A percentile compares a stretch with the other conserved stretches of the same genome.
These are phyloP conservation scores for Microcebus lehilahytsara DNA, from an alignment of 2,113 vertebrate species.

Conservation along the genomic window DNA sequence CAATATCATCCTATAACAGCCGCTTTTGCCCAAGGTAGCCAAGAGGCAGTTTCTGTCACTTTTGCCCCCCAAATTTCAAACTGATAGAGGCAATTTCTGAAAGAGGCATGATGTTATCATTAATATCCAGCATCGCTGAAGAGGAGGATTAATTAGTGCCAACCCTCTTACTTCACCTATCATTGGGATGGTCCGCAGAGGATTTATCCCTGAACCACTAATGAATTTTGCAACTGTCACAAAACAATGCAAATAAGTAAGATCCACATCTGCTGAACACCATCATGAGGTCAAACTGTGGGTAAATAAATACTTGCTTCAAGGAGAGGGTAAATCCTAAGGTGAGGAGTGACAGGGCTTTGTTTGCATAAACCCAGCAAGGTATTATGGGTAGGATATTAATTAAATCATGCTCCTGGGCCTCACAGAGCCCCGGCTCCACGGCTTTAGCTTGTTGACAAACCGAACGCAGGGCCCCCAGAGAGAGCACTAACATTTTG, in stretches of 20 bases:
- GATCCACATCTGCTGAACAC: slow-evolving; percentile 75
- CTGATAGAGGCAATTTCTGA: background rate
- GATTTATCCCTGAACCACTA: slow-evolving; percentile 80
- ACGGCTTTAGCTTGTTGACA: slow-evolving; percentile 73
- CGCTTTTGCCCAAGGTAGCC: background rate
- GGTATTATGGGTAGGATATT: slow-evolving; percentile 74
- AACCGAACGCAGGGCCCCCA: slow-evolving; percentile 62
- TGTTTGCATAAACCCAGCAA: slow-evolving; percentile 66
- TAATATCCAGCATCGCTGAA: slow-evolving; percentile 51
- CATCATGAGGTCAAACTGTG: slow-evolving; percentile 75
- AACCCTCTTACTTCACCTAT: slow-evolving; percentile 64
- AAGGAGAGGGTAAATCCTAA: slow-evolving; percentile 78
- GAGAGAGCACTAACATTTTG: slow-evolving; percentile 75
- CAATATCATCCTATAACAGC: background rate
- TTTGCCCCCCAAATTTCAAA: slow-evolving; percentile 26
- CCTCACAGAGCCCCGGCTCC: slow-evolving; percentile 63
- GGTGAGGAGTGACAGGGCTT: slow-evolving; percentile 34
- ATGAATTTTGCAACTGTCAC: slow-evolving; percentile 83
- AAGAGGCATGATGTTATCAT: slow-evolving; percentile 25
- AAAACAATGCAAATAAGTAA: slow-evolving; percentile 81
- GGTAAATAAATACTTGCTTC: slow-evolving; percentile 74
- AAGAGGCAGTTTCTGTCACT: slow-evolving; percentile 37
- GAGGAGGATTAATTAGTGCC: slow-evolving; percentile 76
- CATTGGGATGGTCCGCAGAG: slow-evolving; percentile 58
- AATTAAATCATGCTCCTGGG: slow-evolving; percentile 78